Evolutionary conservation across 2,888 invertebrate genomes (phyloP).

Genomic region (Noctua pronuba): DNA sequence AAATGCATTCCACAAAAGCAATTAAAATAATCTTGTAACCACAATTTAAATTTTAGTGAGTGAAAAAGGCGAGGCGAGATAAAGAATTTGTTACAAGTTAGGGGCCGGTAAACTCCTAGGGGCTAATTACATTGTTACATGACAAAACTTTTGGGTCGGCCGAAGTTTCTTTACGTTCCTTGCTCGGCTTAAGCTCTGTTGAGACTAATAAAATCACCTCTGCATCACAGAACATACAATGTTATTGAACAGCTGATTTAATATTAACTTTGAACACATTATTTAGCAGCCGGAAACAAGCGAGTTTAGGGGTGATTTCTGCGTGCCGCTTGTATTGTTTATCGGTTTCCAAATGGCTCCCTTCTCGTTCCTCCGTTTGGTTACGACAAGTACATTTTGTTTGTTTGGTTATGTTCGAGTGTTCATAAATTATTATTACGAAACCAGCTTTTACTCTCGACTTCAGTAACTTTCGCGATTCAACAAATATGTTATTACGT

Average conservation of each 20-base stretch:
- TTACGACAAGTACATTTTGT: constrained; percentile 57
- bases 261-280: constrained; percentile 67
- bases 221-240: constrained; percentile 80
- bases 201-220: constrained; percentile 84
- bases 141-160: constrained; percentile 88
- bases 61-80: constrained; percentile 84
- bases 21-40: constrained; percentile 66
- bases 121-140: constrained; percentile 89
- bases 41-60: constrained; percentile 82
- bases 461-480: constrained; percentile 39
- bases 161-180: constrained; percentile 86
- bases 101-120: constrained; percentile 80
- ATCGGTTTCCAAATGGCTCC: constrained; percentile 58
- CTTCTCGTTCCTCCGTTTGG: constrained; percentile 46
- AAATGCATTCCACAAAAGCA: constrained; percentile 51
- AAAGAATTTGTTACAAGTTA: constrained; percentile 86
- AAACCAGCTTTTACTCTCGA: constrained; percentile 41
- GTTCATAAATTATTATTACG: constrained; percentile 58
- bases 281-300: constrained; percentile 60
- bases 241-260: constrained; percentile 75
- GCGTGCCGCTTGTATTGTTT: constrained; percentile 57
- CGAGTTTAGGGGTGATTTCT: constrained; percentile 55
- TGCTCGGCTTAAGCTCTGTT: constrained; percentile 79
- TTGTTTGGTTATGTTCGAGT: constrained; percentile 45
- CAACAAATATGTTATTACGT: constrained; percentile 42